phyloP scores from a whole-genome alignment of 2,797 vertebrate species.

The Hipposideros larvatus region DNA sequence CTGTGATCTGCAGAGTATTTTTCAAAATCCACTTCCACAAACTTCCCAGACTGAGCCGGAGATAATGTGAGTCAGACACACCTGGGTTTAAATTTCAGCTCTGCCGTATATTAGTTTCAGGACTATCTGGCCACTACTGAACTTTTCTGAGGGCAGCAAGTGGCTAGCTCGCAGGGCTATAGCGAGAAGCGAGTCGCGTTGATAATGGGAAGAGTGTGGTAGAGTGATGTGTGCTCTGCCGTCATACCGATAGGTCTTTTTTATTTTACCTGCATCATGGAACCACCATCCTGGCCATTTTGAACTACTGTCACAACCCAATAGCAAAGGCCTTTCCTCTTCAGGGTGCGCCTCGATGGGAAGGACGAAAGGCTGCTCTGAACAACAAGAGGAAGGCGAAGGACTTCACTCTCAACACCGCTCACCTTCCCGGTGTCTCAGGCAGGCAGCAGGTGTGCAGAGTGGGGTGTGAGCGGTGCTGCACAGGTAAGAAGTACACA shows the following conservation, averaged over 20 bases:
- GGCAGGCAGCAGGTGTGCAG: neutral
- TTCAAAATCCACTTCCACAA: neutral
- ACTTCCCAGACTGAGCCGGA: neutral
- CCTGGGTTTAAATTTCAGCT: neutral
- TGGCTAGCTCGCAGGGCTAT: neutral
- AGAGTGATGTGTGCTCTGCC: neutral
- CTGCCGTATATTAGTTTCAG: neutral
- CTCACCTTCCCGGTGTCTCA: neutral
- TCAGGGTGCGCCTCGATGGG: neutral
- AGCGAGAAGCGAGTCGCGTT: neutral
- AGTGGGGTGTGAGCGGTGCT: no score
- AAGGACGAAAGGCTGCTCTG: neutral
- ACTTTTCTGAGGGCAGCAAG: neutral
- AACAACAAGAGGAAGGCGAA: neutral
- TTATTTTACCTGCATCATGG: neutral
- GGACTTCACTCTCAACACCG: neutral
- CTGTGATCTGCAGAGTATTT: neutral
- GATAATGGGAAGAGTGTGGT: neutral
- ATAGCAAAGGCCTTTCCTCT: neutral
- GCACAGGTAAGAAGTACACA: neutral
- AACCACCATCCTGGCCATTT: neutral
- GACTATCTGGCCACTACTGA: neutral
- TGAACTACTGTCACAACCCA: neutral
- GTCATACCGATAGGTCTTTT: neutral
- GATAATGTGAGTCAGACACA: neutral